Evolutionary conservation across 2,113 vertebrate species (phyloP), one percentile per base, ranked within the genome.

Genomic region (Charadrius vociferus): DNA sequence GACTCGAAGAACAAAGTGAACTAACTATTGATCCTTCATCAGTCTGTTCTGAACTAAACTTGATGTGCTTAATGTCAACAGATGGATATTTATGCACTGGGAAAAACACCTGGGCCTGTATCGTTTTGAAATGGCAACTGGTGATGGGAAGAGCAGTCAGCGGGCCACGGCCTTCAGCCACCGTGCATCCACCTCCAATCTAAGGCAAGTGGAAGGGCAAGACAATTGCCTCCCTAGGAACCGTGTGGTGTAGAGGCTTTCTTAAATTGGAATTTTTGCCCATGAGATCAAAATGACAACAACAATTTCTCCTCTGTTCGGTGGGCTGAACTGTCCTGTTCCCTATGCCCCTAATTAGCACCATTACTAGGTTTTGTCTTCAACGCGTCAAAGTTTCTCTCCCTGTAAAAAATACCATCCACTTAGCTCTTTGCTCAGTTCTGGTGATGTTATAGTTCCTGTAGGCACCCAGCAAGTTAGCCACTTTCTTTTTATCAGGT

Each of bases 181-280:
- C 4, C 1, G 0, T 13, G 22, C 2, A 0, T 47, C 43, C 10
- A 23, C 14, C 52, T 72, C 50, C 79, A 65, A 26, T 7, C 6
- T 6, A 27, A 7, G 23, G 13, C 20, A 70, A 0, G 1, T 6
- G 7, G 27, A 79, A 85, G 7, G 26, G 6, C 0, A 0, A 71
- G 11, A 75, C 6, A 15, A 43, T 2, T 21, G 10, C 23, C 6
- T 52, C 36, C 8, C 34, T 21, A 30, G 15, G 19, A 72, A 34
- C 4, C 4, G 1, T 16, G 29, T 7, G 6, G 7, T 55, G 67
- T 68, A 67, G 9, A 72, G 6, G 7, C 8, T 59, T 37, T 39
- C 18, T 22, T 68, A 52, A 75, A 41, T 8, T 43, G 27, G 26
- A 89, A 29, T 2, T 3, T 59, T 68, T 56, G 9, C 24, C 3